Conservation (phyloP, 2,888 invertebrate species). For the Nephrotoma guestfalica region DNA sequence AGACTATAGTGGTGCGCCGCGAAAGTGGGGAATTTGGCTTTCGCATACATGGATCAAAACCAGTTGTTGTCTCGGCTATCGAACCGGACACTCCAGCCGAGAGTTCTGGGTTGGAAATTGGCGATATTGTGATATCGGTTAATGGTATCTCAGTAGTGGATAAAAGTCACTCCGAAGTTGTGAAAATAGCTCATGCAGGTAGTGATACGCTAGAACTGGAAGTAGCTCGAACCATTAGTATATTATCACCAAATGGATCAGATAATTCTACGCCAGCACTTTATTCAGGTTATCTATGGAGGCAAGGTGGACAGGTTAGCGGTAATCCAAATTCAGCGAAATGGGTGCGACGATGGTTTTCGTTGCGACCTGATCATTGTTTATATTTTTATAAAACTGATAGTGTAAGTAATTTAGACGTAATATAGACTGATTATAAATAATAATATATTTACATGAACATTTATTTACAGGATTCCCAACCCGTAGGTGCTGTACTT, state of each 20-base stretch:
- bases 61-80: conserved; percentile 91
- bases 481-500: conserved; percentile 81
- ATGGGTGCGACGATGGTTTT: conserved; percentile 87
- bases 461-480: conserved; percentile 48
- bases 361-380: conserved; percentile 80
- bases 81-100: conserved; percentile 91
- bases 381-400: conserved; percentile 91
- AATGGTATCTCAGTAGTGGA: conserved; percentile 85
- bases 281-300: conserved; percentile 65
- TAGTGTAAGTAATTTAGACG: conserved; percentile 43
- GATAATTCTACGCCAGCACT: conserved; percentile 45
- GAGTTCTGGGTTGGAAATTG: conserved; percentile 80
- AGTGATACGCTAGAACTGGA: conserved; percentile 75
- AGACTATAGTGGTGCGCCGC: conserved; percentile 67
- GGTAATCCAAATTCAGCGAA: conserved; percentile 38
- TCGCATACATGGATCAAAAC: conserved; percentile 87
- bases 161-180: conserved; percentile 85
- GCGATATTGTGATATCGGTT: conserved; percentile 84
- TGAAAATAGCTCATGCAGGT: conserved; percentile 80
- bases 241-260: conserved; percentile 50
- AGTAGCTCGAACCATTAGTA: conserved; percentile 69
- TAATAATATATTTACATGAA: conserved; percentile 1
- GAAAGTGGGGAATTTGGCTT: conserved; percentile 87
- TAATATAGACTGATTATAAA: neutral
- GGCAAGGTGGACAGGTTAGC: conserved; percentile 45